A percentile compares a stretch with the other conserved stretches of the same genome.
phyloP scores from a whole-genome alignment of 2,113 vertebrate genomes.

The human (Homo sapiens) region DNA sequence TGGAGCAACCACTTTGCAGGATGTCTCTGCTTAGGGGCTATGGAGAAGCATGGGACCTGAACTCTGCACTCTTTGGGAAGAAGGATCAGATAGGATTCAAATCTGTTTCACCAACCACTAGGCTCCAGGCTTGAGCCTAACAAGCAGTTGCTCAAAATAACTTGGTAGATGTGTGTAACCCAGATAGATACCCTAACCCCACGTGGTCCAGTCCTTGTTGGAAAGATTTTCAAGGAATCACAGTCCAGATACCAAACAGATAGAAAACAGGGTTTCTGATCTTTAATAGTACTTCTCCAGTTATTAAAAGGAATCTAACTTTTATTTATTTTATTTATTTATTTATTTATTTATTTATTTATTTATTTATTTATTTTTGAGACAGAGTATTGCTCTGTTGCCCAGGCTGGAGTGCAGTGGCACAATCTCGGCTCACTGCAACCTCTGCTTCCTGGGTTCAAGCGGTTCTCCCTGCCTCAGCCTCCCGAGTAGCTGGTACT shows the following conservation, averaged over 20 bases:
- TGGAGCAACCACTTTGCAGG: rapidly evolving
- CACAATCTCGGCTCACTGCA: too few relatives aligned
- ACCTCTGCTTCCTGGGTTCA: too few relatives aligned
- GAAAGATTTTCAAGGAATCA: not conserved
- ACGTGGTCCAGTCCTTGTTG: rapidly evolving
- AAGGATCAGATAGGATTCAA: not conserved
- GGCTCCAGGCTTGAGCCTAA: not conserved
- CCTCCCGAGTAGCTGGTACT: too few relatives aligned
- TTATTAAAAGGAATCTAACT: too few relatives aligned
- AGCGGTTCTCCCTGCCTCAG: too few relatives aligned
- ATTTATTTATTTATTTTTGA: too few relatives aligned
- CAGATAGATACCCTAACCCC: not conserved
- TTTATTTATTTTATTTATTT: too few relatives aligned
- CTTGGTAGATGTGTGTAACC: not conserved
- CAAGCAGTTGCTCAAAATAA: rapidly evolving
- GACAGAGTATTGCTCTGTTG: too few relatives aligned
- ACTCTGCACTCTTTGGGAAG: not conserved
- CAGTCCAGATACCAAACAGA: not conserved
- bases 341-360: too few relatives aligned
- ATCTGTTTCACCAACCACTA: not conserved
- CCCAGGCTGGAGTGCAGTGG: too few relatives aligned
- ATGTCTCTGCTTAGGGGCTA: rapidly evolving
- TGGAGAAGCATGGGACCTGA: not conserved
- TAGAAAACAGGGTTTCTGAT: rapidly evolving
- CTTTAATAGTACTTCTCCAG: not conserved